Conservation (phyloP, 2,888 invertebrate genomes). For the Colletes collaris region DNA sequence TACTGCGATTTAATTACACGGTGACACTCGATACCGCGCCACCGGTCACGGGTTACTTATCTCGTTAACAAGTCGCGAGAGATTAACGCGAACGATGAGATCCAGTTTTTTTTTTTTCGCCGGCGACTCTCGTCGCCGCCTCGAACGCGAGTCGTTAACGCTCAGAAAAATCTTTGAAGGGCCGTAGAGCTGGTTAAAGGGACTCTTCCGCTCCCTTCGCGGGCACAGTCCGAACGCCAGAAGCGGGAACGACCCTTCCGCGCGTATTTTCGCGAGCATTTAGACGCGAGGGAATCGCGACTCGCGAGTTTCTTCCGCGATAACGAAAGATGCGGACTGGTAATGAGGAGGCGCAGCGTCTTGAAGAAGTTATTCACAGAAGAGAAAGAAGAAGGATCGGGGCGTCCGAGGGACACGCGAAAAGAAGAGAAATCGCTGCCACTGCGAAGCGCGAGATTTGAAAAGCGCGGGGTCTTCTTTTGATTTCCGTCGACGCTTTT, state of each 20-base stretch:
- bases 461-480: slow-evolving; percentile 41
- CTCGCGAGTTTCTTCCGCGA: slow-evolving; percentile 17
- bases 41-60: slow-evolving; percentile 59
- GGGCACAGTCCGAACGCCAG: not conserved
- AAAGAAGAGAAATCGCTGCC: not conserved
- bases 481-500: slow-evolving; percentile 36
- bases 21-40: slow-evolving; percentile 51
- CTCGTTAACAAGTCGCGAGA: slow-evolving; percentile 47
- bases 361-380: slow-evolving; percentile 49
- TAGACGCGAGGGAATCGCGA: slow-evolving; percentile 33
- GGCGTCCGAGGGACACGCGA: not conserved
- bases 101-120: slow-evolving; percentile 11
- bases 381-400: slow-evolving; percentile 4
- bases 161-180: slow-evolving; percentile 47
- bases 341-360: slow-evolving; percentile 54
- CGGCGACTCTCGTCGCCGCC: not conserved
- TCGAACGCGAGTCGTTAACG: slow-evolving; percentile 43
- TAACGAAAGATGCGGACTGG: slow-evolving; percentile 33
- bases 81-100: slow-evolving; percentile 38
- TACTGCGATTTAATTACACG: slow-evolving; percentile 54
- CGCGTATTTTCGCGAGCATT: slow-evolving; percentile 32
- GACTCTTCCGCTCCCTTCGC: slow-evolving; percentile 1
- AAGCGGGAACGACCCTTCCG: slow-evolving; percentile 10
- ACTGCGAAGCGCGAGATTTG: slow-evolving; percentile 40
- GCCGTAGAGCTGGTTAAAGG: slow-evolving; percentile 13